Percentiles rank a stretch among this genome's conserved stretches.
phyloP scores from a whole-genome alignment of 1,140 invertebrate genomes.

The Aphaenogaster rudis region DNA sequence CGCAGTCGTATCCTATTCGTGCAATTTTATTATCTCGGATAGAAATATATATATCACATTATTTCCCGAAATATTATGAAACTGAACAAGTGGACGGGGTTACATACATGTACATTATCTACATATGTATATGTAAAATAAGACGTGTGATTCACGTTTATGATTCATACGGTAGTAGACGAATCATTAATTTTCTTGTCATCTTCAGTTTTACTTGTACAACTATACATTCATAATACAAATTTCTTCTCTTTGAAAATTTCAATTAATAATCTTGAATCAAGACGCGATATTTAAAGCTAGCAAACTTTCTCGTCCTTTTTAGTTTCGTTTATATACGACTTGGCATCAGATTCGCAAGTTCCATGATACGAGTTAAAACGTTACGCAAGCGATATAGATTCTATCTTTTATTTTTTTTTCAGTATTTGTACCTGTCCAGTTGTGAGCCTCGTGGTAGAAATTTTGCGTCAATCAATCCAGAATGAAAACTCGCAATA shows the following conservation, averaged over 20 bases:
- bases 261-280: neutral
- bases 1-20: neutral
- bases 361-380: neutral
- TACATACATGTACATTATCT: neutral
- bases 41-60: neutral
- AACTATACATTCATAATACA: neutral
- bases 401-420: neutral
- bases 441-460: neutral
- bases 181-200: neutral
- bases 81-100: neutral
- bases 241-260: neutral
- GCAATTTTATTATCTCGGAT: neutral
- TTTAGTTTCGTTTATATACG: neutral
- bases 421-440: neutral
- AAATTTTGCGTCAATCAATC: neutral
- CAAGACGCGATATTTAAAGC: neutral
- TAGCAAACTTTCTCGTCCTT: neutral
- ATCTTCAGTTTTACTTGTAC: neutral
- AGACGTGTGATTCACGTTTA: conserved; percentile 9
- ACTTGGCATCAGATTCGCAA: neutral
- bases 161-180: neutral
- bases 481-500: neutral
- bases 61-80: neutral
- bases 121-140: neutral
- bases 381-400: too few species aligned